phyloP scores from a whole-genome alignment of 1,140 invertebrate species.

The honey bee (Apis mellifera) region DNA sequence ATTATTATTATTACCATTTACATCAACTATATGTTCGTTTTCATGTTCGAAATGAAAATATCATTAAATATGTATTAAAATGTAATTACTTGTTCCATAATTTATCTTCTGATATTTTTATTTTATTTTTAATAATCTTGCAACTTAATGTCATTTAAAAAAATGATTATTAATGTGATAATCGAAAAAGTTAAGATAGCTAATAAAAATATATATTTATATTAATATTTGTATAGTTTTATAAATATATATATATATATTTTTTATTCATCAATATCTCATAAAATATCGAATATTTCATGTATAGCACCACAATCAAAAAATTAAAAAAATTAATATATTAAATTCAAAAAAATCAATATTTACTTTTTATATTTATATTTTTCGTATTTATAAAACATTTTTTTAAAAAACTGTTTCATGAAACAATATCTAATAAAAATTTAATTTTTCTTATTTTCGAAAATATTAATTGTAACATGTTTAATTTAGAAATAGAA shows the following conservation, averaged over 20 bases:
- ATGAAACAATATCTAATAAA: not conserved
- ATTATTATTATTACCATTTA: constrained; percentile 26
- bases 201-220: not conserved
- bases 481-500: not conserved
- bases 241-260: not conserved
- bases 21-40: constrained; percentile 13
- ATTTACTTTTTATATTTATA: not conserved
- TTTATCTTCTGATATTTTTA: constrained; percentile 6
- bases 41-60: constrained; percentile 23
- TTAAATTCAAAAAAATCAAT: constrained; percentile 12
- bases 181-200: not conserved
- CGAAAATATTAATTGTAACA: not conserved
- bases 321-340: not conserved
- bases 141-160: not conserved
- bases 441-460: constrained; percentile 3
- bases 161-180: constrained; percentile 3
- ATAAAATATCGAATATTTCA: constrained; percentile 15
- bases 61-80: constrained; percentile 53
- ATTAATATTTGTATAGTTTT: not conserved
- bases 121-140: constrained; percentile 3
- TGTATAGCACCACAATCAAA: constrained; percentile 13
- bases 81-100: constrained; percentile 13
- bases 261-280: constrained; percentile 30
- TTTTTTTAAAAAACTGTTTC: not conserved
- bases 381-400: constrained; percentile 6